Evolutionary conservation across 2,888 invertebrate genomes (phyloP).

Genomic region (Caradrina clavipalpis): DNA sequence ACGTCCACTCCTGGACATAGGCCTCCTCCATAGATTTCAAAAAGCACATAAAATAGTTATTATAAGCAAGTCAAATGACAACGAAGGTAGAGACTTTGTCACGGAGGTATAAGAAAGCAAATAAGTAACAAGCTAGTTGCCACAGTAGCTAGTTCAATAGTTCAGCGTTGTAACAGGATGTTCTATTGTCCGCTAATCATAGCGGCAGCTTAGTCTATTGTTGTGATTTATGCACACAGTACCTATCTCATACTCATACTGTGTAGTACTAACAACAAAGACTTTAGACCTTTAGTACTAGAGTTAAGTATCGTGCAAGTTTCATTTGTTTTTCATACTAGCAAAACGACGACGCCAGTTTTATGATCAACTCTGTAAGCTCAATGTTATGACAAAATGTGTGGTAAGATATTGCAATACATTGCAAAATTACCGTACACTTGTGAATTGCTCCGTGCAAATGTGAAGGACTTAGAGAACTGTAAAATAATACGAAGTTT

Average conservation of each 20-base stretch:
- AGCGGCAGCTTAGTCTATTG: conserved; percentile 29
- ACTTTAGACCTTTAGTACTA: not conserved
- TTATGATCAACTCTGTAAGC: not conserved
- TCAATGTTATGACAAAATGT: conserved; percentile 1
- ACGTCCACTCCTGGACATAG: too few species aligned
- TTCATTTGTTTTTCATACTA: not conserved
- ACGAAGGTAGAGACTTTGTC: not conserved
- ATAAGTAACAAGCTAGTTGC: conserved; percentile 2
- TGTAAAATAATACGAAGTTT: not conserved
- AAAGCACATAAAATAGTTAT: too few species aligned
- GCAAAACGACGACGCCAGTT: not conserved
- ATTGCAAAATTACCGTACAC: not conserved
- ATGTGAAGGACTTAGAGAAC: not conserved
- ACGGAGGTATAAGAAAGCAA: not conserved
- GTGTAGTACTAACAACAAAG: conserved; percentile 14
- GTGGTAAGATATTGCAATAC: conserved; percentile 1
- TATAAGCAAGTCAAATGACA: not conserved
- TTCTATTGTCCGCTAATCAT: conserved; percentile 41
- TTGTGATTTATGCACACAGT: conserved; percentile 11
- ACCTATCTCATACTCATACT: not conserved
- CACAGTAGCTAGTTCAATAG: conserved; percentile 15
- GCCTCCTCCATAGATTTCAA: too few species aligned
- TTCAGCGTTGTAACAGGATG: conserved; percentile 41
- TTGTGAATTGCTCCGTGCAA: conserved; percentile 1
- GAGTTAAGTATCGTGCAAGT: not conserved